A percentile compares a stretch with the other conserved stretches of the same genome.
Evolutionary conservation across 2,888 invertebrate species (phyloP).

Genomic region (Nomada ruficornis): DNA sequence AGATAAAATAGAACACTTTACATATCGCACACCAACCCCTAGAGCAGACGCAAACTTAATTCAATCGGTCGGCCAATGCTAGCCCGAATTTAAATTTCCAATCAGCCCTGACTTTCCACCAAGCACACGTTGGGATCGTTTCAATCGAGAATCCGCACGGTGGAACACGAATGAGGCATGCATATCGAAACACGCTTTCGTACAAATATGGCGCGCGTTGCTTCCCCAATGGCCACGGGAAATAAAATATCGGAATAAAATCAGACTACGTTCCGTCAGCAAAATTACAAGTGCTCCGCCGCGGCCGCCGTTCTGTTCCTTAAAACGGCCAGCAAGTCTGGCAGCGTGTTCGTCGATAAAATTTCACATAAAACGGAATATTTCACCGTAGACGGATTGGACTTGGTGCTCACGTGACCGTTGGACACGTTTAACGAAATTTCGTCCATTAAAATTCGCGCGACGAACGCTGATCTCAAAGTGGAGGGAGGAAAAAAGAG

Average conservation of each 20-base stretch:
- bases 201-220: too few species aligned
- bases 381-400: background rate
- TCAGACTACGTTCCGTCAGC: background rate
- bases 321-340: background rate
- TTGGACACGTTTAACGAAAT: background rate
- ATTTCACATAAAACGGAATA: background rate
- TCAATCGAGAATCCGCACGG: background rate
- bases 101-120: background rate
- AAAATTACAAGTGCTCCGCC: background rate
- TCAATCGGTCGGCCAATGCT: background rate
- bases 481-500: background rate
- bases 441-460: too few species aligned
- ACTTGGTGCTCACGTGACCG: background rate
- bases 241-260: constrained; percentile 8
- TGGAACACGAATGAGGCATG: background rate
- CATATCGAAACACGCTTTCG: background rate
- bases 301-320: too few species aligned
- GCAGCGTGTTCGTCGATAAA: background rate
- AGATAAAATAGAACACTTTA: background rate
- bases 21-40: background rate
- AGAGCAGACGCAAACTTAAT: background rate
- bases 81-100: background rate
- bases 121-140: background rate
- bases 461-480: background rate
- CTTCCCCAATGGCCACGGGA: too few species aligned